Base-by-base conservation (phyloP, 2,888 invertebrate genomes). In the Chaitophorus viminalis region DNA sequence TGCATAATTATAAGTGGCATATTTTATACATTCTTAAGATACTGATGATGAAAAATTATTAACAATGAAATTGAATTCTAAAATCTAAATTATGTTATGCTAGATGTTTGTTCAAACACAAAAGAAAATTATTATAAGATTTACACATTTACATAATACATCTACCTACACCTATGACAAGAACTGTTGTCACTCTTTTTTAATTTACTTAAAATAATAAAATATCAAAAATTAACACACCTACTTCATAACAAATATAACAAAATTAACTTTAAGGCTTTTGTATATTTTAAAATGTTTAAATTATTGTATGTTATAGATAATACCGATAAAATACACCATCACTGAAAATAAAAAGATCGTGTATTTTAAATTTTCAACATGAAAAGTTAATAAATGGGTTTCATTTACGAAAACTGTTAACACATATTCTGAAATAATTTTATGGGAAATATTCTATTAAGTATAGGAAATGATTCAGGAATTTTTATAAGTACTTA, bases 401-500 rank as follows among this genome's bases (percentile, higher is more conserved):
- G 17, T 39, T 83, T 83, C 36, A 21, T 39, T 29, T 21, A 39
- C 14, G 6, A 74, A 83, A 72, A 74, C 31, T 39, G 29, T 83
- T n/a, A 36, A 36, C 31, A 25, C 39, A 2, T 4, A 83, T 83
- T 75, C 2, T 74, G 75, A n/a, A 46, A 25, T 75, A 8, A 46
- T 46, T 75, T 75, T 29, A 65, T 18, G 29, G 6, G 36, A 46
- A 84, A 39, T 21, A 31, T 0, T 39, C 17, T 54, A 75, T 39
- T 31, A 70, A 36, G 3, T 65, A 39, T 31, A 76, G 31, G 46
- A 84, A 84, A 76, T 68, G 25, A 74, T 54, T 36, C 46, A 8
- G 39, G 29, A 25, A 76, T 46, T 83, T 75, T 84, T 84, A 76
- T 75, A 84, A 84, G 75, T 78, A 46, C 46, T 46, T 46, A 46